Conservation (phyloP, 2,797 vertebrate genomes). For the Tenualosa thibaudeaui region DNA sequence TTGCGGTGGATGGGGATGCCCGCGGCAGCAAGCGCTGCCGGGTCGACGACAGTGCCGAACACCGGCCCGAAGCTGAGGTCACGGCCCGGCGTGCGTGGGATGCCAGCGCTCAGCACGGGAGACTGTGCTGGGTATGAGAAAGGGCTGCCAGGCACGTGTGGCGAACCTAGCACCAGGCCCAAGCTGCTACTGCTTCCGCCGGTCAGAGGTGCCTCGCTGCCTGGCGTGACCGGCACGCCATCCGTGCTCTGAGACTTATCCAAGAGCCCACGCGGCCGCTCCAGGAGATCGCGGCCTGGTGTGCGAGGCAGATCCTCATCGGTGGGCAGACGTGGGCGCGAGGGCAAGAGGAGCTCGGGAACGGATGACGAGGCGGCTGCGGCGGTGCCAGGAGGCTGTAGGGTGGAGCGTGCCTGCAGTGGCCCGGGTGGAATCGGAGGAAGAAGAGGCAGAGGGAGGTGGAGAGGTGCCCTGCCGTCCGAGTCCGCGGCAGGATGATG, state of each 20-base stretch:
- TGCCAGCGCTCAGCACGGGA: constrained; percentile 84
- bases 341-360: constrained; percentile 63
- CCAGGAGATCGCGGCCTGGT: constrained; percentile 85
- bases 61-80: constrained; percentile 94
- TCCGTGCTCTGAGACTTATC: constrained; percentile 91
- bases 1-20: constrained; percentile 80
- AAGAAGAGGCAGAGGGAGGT: constrained; percentile 72
- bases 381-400: constrained; percentile 56
- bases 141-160: constrained; percentile 90
- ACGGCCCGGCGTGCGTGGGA: constrained; percentile 93
- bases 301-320: constrained; percentile 92
- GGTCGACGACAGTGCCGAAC: constrained; percentile 74
- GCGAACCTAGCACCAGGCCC: constrained; percentile 83
- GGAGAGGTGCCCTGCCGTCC: constrained; percentile 64
- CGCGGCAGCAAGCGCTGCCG: neutral
- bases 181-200: constrained; percentile 66
- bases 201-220: constrained; percentile 85
- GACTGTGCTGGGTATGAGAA: constrained; percentile 96
- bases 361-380: neutral
- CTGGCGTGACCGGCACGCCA: constrained; percentile 84
- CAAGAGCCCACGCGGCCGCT: constrained; percentile 73
- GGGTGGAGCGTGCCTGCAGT: constrained; percentile 66
- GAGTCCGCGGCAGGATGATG: constrained; percentile 47
- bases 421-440: constrained; percentile 32
- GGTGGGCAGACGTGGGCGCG: constrained; percentile 71